Percentiles rank a stretch among this genome's conserved stretches.
phyloP scores from a whole-genome alignment of 2,113 vertebrate species.

The Myrmophylax atrothorax region DNA sequence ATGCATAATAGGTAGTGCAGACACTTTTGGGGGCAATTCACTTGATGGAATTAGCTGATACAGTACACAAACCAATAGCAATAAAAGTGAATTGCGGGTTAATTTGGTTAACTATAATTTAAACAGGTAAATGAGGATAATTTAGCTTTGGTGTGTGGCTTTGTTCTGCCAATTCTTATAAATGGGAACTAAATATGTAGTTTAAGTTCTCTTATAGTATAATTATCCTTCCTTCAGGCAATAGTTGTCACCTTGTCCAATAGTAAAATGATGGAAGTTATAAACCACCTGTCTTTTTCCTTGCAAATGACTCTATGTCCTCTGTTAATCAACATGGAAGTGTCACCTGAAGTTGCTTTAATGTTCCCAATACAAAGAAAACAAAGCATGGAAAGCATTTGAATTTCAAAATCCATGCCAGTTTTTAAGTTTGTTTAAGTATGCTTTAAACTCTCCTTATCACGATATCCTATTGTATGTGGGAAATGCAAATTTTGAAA shows the following conservation, averaged over 20 bases:
- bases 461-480: background rate
- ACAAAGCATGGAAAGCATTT: background rate
- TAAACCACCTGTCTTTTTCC: conserved; percentile 31
- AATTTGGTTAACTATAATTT: background rate
- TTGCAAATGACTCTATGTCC: conserved; percentile 31
- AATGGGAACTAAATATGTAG: background rate
- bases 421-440: background rate
- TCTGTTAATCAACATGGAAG: conserved; percentile 35
- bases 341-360: conserved; percentile 26
- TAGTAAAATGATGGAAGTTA: conserved; percentile 34
- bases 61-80: background rate
- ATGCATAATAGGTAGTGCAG: background rate
- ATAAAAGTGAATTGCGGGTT: background rate
- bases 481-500: background rate
- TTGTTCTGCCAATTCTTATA: background rate
- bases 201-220: background rate
- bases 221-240: conserved; percentile 34
- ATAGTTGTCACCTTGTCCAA: background rate
- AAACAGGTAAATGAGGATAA: background rate
- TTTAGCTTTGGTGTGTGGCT: background rate
- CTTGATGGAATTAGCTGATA: background rate
- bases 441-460: background rate
- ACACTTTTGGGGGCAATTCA: background rate
- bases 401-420: background rate
- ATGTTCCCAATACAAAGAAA: background rate